A percentile compares a stretch with the other conserved stretches of the same genome.
phyloP scores from a whole-genome alignment of 2,888 invertebrate species.

The Folsomia candida region DNA sequence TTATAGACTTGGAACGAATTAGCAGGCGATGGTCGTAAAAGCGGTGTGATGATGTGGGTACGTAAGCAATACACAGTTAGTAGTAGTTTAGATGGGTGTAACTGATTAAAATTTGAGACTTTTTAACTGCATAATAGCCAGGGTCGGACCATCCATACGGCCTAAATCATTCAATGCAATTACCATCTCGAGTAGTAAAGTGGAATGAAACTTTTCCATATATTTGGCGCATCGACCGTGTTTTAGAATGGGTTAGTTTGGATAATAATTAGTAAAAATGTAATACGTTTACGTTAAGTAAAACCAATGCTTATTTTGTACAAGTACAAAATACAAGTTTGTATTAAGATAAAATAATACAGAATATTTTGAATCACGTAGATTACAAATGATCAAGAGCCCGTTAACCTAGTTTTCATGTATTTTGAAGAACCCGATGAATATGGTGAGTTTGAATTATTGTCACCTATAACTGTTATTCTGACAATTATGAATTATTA shows the following conservation, averaged over 20 bases:
- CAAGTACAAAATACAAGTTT: too few species aligned
- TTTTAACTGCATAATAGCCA: too few species aligned
- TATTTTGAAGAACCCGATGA: constrained; percentile 72
- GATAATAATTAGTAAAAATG: too few species aligned
- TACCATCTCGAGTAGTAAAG: constrained; percentile 55
- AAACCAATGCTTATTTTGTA: too few species aligned
- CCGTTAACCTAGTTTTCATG: constrained; percentile 67
- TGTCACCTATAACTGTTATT: not conserved
- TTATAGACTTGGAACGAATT: constrained; percentile 62
- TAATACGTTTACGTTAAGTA: too few species aligned
- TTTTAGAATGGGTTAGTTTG: constrained; percentile 62
- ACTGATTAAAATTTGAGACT: too few species aligned
- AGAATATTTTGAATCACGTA: too few species aligned
- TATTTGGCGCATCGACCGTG: constrained; percentile 60
- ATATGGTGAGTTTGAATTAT: not conserved
- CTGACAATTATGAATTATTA: too few species aligned
- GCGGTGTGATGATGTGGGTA: constrained; percentile 68
- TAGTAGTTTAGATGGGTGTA: too few species aligned
- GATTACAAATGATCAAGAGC: constrained; percentile 60
- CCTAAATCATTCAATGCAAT: constrained; percentile 55
- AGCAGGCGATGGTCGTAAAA: constrained; percentile 58
- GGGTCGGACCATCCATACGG: constrained; percentile 61
- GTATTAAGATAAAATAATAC: too few species aligned
- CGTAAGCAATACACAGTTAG: too few species aligned
- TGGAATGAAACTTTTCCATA: constrained; percentile 47